These are phyloP conservation scores for Dicranocentrus wangi DNA, from an alignment of 2,888 invertebrate species.

Conservation along the genomic window DNA sequence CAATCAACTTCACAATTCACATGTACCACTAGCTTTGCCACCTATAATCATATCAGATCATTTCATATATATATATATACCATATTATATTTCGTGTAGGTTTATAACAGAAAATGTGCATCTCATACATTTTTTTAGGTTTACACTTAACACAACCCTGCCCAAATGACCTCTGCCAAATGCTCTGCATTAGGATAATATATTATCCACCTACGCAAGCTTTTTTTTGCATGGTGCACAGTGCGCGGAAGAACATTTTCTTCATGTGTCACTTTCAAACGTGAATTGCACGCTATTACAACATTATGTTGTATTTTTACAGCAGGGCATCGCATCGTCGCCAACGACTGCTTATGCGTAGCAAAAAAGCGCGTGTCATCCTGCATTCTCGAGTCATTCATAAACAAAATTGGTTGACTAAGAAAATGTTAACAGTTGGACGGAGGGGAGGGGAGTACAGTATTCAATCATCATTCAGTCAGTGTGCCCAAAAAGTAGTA, in stretches of 20 bases:
- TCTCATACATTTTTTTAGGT: neutral
- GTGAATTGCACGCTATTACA: conserved; percentile 10
- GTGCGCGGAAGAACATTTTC: conserved; percentile 19
- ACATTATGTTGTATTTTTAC: neutral
- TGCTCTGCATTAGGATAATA: conserved; percentile 51
- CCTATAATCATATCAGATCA: too few species aligned
- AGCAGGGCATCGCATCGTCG: neutral
- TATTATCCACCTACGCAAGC: conserved; percentile 61
- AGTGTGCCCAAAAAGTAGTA: conserved; percentile 47
- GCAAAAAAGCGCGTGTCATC: conserved; percentile 44
- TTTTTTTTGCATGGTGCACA: neutral
- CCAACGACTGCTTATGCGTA: neutral
- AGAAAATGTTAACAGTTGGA: conserved; percentile 5
- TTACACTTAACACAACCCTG: conserved; percentile 47
- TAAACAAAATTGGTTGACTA: neutral
- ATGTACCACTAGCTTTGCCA: conserved; percentile 1
- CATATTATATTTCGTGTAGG: neutral
- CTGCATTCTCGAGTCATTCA: conserved; percentile 11
- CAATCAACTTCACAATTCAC: neutral
- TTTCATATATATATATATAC: neutral
- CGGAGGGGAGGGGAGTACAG: conserved; percentile 36
- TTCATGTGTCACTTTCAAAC: conserved; percentile 44
- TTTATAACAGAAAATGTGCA: conserved; percentile 22
- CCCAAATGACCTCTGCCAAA: conserved; percentile 66
- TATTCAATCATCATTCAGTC: conserved; percentile 58